Evolutionary conservation across 2,113 vertebrate genomes (phyloP), one percentile per base, ranked within the genome.

Genomic region (Pomatostomus ruficeps): DNA sequence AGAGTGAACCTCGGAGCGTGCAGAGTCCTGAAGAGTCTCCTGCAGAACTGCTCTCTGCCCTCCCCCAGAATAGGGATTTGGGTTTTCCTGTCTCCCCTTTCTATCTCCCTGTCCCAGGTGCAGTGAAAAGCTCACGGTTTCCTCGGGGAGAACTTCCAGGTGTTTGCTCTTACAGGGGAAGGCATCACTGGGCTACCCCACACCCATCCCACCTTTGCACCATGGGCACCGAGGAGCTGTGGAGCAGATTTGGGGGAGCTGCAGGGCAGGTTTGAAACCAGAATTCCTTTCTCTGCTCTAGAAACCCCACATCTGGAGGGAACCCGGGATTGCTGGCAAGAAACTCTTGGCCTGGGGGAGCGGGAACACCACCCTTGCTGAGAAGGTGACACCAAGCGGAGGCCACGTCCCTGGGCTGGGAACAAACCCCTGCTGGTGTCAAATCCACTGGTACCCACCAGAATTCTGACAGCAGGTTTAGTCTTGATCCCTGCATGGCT

Each of bases 1-100:
- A 8, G 25, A 55, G 29, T 0, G 1, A 78, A 31, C 31, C 10
- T 28, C 46, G 51, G 67, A 2, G 22, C 2, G 7, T 2, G 1
- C 35, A 8, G 77, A 36, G 49, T 49, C 31, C 55, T 73, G 67
- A 71, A 12, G 63, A 76, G n/a, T 6, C 70, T 75, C 31, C 25
- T 73, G 25, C 38, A 42, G 62, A 31, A 1, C 29, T 76, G 36
- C 42, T 86, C 4, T 1, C 22, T 79, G 46, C 38, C 9, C 29
- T 87, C n/a, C 42, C 59, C 2, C 2, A 33, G 25, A 45, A 74
- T 35, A 66, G 48, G 46, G 9, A 70, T 6, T 2, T 2, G n/a
- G 35, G 4, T 25, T 80, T 52, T 43, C 29, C 65, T 58, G 8
- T 43, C 43, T n/a, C 10, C 22, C 14, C 65, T 48, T 52, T 29